Base-by-base conservation (phyloP, 2,888 invertebrate species). In the Dascillus cervinus region DNA sequence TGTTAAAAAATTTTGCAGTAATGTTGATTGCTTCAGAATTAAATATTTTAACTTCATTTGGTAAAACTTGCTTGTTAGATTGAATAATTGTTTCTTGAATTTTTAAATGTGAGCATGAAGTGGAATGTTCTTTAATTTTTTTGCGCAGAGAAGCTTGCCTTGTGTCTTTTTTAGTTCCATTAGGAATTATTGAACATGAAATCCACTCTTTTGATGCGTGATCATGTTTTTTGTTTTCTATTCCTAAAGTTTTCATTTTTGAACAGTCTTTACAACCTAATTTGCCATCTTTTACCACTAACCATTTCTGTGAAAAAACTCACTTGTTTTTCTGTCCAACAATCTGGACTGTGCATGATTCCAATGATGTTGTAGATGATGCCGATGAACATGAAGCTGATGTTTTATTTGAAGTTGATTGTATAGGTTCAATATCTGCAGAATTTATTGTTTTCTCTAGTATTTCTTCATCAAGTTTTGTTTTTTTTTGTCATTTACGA, bases 1-100 rank as follows among this genome's bases (percentile, higher is more conserved):
- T 33, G 11, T 28, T 29, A 27, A 32, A 32, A 27, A 28, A 8
- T 32, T 29, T 26, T 13, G 32, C 14, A 14, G 26, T 32, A 11
- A 13, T 8, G 8, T 24, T 13, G 4, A 10, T 11, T 24, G 12
- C 23, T 33, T 33, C 8, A 6, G 17, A n/a, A n/a, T n/a, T n/a
- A n/a, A n/a, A n/a, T n/a, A n/a, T n/a, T n/a, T n/a, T n/a, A n/a
- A n/a, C n/a, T n/a, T n/a, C n/a, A n/a, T n/a, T n/a, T n/a, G n/a
- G n/a, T n/a, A n/a, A n/a, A n/a, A n/a, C n/a, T n/a, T n/a, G n/a
- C n/a, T n/a, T n/a, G n/a, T n/a, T n/a, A n/a, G n/a, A n/a, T n/a
- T n/a, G n/a, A n/a, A n/a, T n/a, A n/a, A n/a, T n/a, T n/a, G n/a
- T n/a, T n/a, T n/a, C n/a, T n/a, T n/a, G n/a, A n/a, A n/a, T n/a